These are phyloP conservation scores for Leptestheria dahalacensis DNA, from an alignment of 1,140 invertebrate genomes.

Conservation along the genomic window DNA sequence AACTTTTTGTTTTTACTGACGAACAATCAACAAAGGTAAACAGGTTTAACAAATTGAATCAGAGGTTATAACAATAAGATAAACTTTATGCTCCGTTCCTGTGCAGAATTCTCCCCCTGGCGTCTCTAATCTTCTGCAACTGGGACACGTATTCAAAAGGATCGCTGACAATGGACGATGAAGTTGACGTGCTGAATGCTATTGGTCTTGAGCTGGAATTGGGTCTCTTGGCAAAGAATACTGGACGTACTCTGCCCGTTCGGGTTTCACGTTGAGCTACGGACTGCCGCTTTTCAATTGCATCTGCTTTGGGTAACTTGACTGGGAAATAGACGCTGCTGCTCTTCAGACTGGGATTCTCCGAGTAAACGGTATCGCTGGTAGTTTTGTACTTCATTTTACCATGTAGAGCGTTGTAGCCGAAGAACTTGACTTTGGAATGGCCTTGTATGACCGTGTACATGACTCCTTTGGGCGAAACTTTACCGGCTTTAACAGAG, in stretches of 20 bases:
- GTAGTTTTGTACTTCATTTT: neutral
- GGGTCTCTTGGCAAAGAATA: neutral
- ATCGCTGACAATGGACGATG: neutral
- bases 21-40: too few relatives aligned
- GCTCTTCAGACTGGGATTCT: neutral
- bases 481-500: constrained; percentile 1
- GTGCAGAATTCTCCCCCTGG: neutral
- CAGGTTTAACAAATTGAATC: too few relatives aligned
- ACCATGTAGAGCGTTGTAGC: constrained; percentile 7
- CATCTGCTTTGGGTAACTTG: neutral
- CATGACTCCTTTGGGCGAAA: constrained; percentile 13
- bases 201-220: neutral
- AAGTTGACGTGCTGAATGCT: neutral
- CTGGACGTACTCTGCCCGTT: neutral
- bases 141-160: neutral
- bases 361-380: neutral
- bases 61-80: neutral
- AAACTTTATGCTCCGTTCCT: neutral
- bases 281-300: neutral
- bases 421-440: constrained; percentile 15
- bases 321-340: neutral
- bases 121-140: neutral
- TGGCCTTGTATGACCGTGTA: constrained; percentile 12
- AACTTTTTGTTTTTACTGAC: too few relatives aligned
- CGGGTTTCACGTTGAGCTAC: neutral